Percentiles rank a stretch among this genome's conserved stretches.
These are phyloP conservation scores for Hemaris fuciformis DNA, from an alignment of 2,888 invertebrate species.

Conservation along the genomic window DNA sequence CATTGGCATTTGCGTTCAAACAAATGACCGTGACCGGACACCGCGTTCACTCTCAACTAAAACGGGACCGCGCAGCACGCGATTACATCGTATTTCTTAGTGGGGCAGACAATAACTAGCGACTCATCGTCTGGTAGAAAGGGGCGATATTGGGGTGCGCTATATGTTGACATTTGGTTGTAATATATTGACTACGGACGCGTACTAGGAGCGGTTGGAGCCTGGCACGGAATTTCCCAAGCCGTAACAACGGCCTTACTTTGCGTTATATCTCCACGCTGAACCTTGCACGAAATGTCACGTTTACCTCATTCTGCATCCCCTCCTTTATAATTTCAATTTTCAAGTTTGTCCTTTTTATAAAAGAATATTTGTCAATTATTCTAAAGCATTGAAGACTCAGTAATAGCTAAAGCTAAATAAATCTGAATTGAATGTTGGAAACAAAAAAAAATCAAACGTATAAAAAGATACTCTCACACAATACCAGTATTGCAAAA, in stretches of 20 bases:
- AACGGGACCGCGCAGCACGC: conserved; percentile 47
- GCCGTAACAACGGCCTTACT: conserved; percentile 50
- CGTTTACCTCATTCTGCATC: conserved; percentile 16
- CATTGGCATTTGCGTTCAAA: conserved; percentile 43
- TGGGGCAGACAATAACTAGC: conserved; percentile 1
- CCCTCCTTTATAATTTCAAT: background rate
- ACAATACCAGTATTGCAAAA: conserved; percentile 66
- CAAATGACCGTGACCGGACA: conserved; percentile 63
- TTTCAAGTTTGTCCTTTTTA: background rate
- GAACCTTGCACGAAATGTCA: conserved; percentile 51
- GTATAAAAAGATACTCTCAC: conserved; percentile 51
- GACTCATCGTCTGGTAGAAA: conserved; percentile 35
- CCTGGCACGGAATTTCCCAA: conserved; percentile 67
- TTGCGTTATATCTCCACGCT: conserved; percentile 58
- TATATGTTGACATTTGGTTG: conserved; percentile 41
- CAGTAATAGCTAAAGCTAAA: too few species aligned
- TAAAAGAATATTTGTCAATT: background rate
- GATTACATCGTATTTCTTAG: conserved; percentile 41
- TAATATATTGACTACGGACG: conserved; percentile 55
- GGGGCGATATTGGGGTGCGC: conserved; percentile 31
- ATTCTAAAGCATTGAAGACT: too few species aligned
- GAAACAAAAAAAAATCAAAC: conserved; percentile 33
- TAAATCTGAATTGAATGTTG: conserved; percentile 25
- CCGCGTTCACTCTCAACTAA: conserved; percentile 61
- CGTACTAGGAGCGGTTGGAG: conserved; percentile 59